Conservation (phyloP, 1,140 invertebrate genomes). For the Whitmania pigra region DNA sequence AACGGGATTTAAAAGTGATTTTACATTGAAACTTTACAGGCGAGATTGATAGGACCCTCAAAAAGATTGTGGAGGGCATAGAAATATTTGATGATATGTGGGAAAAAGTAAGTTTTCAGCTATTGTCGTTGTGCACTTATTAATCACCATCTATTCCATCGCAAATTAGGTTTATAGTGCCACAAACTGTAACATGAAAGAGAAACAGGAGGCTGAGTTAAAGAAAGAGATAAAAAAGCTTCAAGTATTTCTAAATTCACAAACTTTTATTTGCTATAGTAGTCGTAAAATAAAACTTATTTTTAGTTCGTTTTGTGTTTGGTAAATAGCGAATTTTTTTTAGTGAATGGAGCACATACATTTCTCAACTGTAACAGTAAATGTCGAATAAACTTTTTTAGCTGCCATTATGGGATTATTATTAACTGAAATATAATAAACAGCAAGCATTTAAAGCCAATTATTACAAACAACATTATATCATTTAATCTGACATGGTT, state of each 20-base stretch:
- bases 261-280: neutral
- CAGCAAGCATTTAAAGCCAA: neutral
- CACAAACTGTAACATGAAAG: slow-evolving; percentile 97
- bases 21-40: slow-evolving; percentile 48
- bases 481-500: neutral
- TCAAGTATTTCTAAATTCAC: slow-evolving; percentile 36
- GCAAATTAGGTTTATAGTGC: slow-evolving; percentile 60
- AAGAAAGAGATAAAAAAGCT: slow-evolving; percentile 99
- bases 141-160: neutral
- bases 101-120: slow-evolving; percentile 68
- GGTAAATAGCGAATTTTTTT: neutral
- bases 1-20: slow-evolving; percentile 1
- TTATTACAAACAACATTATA: neutral
- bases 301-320: neutral
- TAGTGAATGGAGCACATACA: neutral
- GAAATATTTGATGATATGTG: slow-evolving; percentile 98
- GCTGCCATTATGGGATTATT: neutral
- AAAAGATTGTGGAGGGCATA: slow-evolving; percentile 95
- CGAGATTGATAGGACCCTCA: slow-evolving; percentile 98
- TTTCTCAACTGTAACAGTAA: neutral
- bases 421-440: neutral
- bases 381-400: neutral
- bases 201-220: slow-evolving; percentile 99
- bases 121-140: neutral
- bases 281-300: neutral